Base-by-base conservation (phyloP, 2,888 invertebrate genomes). In the Glaucopsyche alexis region DNA sequence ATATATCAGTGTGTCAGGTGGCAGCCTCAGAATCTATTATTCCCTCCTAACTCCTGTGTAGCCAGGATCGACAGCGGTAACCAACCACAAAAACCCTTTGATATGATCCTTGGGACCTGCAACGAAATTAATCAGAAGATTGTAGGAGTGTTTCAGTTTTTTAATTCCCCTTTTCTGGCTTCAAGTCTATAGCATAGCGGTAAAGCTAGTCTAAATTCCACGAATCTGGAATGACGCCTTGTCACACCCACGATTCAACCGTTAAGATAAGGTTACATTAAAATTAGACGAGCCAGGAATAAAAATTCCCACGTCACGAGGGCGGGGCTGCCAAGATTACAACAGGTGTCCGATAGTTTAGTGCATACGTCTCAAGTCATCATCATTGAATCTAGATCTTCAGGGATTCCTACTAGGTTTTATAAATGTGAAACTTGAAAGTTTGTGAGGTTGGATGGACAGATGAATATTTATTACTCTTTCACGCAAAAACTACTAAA, bases 281-380 rank as follows among this genome's bases (percentile, higher is more conserved):
- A 19, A 55, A 55, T 55, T 19, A 55, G 55, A 29, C 55, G n/a
- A 55, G 55, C 55, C 52, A 52, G 16, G 29, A 47, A 47, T 47
- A 55, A 55, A 55, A 55, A 55, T 5, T 7, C 52, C 19, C n/a
- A 19, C 55, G 55, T 55, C 55, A 55, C 19, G 55, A 19, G 19
- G 55, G 55, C 55, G 55, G 19, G 55, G 19, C 55, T 55, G 55
- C 19, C 55, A 55, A 55, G 19, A 55, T 55, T 55, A 55, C 52
- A 55, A 55, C 52, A 55, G 52, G 16, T 55, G 55, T 9, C 29
- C 29, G 47, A 47, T 11, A 47, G 47, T 47, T 47, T 13, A 47
- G 55, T 8, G 52, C 1, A 52, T 52, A 52, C 52, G 52, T 52
- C 52, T 16, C 0, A 8, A 52, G 8, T 16, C 52, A 52, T 50